A percentile compares a stretch with the other conserved stretches of the same genome.
These are phyloP conservation scores for Battus philenor DNA, from an alignment of 1,140 invertebrate genomes.

Conservation along the genomic window DNA sequence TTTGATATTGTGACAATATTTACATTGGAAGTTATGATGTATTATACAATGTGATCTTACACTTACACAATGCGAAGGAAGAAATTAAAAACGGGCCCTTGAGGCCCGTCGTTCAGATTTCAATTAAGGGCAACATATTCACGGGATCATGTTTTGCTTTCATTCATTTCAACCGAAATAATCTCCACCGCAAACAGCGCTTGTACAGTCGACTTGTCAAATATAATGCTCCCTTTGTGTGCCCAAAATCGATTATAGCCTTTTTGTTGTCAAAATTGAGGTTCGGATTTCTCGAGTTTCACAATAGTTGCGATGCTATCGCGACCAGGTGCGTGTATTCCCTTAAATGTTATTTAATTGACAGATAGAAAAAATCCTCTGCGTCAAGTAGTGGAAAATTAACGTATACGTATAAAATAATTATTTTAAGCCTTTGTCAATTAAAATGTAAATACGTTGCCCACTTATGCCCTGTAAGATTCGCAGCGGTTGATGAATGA, in stretches of 20 bases:
- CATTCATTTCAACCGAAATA: conserved; percentile 75
- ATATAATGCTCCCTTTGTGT: conserved; percentile 70
- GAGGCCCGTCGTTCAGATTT: conserved; percentile 59
- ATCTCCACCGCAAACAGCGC: conserved; percentile 73
- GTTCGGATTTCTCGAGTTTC: conserved; percentile 69
- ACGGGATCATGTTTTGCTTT: conserved; percentile 69
- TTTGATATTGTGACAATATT: conserved; percentile 47
- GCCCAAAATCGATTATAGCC: conserved; percentile 72
- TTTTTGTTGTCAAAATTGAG: conserved; percentile 75
- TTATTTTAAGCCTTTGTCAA: neutral
- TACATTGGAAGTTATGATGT: conserved; percentile 14
- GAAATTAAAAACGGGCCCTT: conserved; percentile 52
- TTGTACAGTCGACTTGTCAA: conserved; percentile 73
- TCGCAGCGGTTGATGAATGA: too few species aligned
- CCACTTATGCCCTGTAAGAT: too few species aligned
- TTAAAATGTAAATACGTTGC: neutral
- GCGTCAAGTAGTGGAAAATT: conserved; percentile 7
- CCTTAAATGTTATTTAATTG: conserved; percentile 72
- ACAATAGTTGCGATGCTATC: conserved; percentile 74
- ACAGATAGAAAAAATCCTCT: conserved; percentile 25
- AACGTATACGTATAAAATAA: neutral
- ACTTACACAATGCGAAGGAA: conserved; percentile 29
- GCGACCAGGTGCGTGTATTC: conserved; percentile 55
- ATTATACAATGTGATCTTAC: conserved; percentile 4
- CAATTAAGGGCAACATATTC: conserved; percentile 67